Conservation (phyloP, 2,113 vertebrate species). For the Siphamia tubifer region DNA sequence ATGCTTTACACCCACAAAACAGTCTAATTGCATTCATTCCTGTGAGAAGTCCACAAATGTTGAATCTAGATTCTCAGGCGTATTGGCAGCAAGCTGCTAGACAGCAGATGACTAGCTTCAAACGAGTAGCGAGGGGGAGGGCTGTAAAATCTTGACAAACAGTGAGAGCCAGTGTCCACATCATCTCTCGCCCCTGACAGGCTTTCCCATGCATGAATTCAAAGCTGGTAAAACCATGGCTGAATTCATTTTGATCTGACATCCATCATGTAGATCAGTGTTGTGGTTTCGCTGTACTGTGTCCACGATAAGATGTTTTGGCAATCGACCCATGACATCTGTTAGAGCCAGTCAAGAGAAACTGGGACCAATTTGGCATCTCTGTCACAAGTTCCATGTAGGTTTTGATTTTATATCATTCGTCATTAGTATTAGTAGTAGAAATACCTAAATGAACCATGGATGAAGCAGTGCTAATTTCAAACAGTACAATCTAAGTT, state of each 20-base stretch:
- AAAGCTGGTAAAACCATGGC: conserved; percentile 75
- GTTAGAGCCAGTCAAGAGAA: conserved; percentile 58
- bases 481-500: too few relatives aligned
- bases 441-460: background rate
- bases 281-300: conserved; percentile 63
- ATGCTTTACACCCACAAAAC: conserved; percentile 74
- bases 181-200: conserved; percentile 77
- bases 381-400: conserved; percentile 50
- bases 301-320: conserved; percentile 71
- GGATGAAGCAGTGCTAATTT: background rate
- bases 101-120: conserved; percentile 76
- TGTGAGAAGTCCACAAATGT: conserved; percentile 75
- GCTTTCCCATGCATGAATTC: conserved; percentile 80
- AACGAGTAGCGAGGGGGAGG: conserved; percentile 66
- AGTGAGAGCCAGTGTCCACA: conserved; percentile 76
- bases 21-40: conserved; percentile 78
- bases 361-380: conserved; percentile 53
- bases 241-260: conserved; percentile 75
- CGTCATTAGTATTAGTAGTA: conserved; percentile 28
- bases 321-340: conserved; percentile 71
- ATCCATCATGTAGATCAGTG: conserved; percentile 74
- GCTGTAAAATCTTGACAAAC: conserved; percentile 80
- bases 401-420: conserved; percentile 1
- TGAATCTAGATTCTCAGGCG: conserved; percentile 72
- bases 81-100: conserved; percentile 74